A percentile compares a stretch with the other conserved stretches of the same genome.
These are phyloP conservation scores for Cephalopterus ornatus DNA, from an alignment of 2,113 vertebrate genomes.

Conservation along the genomic window DNA sequence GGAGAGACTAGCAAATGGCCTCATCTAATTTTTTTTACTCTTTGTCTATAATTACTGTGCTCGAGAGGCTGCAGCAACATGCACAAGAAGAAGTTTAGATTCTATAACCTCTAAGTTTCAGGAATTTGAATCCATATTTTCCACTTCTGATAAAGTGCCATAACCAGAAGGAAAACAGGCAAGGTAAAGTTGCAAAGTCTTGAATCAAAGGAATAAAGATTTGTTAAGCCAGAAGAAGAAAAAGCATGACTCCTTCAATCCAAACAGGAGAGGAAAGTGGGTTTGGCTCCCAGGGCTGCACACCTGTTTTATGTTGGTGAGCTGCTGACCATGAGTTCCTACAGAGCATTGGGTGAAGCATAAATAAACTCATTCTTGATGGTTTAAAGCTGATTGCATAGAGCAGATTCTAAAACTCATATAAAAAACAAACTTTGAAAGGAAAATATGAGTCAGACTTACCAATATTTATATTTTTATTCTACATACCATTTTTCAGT, in stretches of 20 bases:
- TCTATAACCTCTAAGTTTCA: background rate
- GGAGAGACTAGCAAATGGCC: background rate
- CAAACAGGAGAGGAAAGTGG: background rate
- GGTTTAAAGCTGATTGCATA: background rate
- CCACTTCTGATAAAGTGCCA: background rate
- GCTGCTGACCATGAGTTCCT: background rate
- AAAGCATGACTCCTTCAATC: background rate
- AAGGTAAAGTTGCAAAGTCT: background rate
- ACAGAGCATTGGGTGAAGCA: background rate
- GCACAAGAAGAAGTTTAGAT: background rate
- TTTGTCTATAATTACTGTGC: background rate
- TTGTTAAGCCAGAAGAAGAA: background rate
- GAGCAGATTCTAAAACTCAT: background rate
- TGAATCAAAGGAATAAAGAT: background rate
- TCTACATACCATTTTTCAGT: background rate
- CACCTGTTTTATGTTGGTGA: rapidly evolving
- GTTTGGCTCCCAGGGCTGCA: background rate
- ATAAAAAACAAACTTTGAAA: background rate
- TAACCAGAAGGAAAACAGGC: background rate
- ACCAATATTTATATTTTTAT: background rate
- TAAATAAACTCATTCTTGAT: rapidly evolving
- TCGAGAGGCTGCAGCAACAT: background rate
- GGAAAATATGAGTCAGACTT: background rate
- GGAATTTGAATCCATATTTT: background rate
- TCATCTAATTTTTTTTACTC: background rate